These are phyloP conservation scores for Psococerastis gibbosa DNA, from an alignment of 2,888 invertebrate genomes.

Conservation along the genomic window DNA sequence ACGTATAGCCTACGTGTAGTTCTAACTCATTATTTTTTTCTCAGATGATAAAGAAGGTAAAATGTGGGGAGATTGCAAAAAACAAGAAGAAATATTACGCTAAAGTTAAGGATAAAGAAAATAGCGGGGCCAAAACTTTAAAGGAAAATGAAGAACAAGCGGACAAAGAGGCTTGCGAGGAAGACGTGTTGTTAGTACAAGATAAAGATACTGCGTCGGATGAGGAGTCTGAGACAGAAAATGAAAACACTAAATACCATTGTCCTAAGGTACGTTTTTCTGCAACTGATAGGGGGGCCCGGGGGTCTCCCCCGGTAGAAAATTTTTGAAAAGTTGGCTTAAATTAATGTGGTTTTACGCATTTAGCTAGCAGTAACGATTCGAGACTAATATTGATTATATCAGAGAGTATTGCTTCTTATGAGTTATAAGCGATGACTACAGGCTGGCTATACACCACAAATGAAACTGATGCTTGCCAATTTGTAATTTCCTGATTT, in stretches of 20 bases:
- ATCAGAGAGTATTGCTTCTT: too few species aligned
- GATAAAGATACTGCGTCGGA: slow-evolving; percentile 27
- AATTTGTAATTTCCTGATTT: slow-evolving; percentile 9
- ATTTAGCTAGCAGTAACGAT: too few species aligned
- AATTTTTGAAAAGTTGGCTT: too few species aligned
- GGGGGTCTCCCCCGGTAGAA: too few species aligned
- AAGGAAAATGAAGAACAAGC: slow-evolving; percentile 18
- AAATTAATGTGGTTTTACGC: too few species aligned
- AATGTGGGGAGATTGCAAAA: not conserved
- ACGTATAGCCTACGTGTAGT: too few species aligned
- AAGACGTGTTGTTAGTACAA: slow-evolving; percentile 23
- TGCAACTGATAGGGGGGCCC: slow-evolving; percentile 5
- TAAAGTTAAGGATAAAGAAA: slow-evolving; percentile 20
- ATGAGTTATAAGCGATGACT: too few species aligned
- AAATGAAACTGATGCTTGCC: too few species aligned
- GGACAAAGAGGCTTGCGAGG: slow-evolving; percentile 19
- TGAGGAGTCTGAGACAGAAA: slow-evolving; percentile 9
- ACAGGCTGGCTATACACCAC: too few species aligned
- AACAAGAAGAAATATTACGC: not conserved
- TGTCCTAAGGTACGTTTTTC: slow-evolving; percentile 4
- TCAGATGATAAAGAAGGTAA: too few species aligned
- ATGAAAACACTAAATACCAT: slow-evolving; percentile 10
- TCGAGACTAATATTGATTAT: too few species aligned
- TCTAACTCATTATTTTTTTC: too few species aligned
- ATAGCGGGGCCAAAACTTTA: slow-evolving; percentile 14